Evolutionary conservation across 2,888 invertebrate genomes (phyloP), one percentile per base, ranked within the genome.

Genomic region (Pecten maximus): DNA sequence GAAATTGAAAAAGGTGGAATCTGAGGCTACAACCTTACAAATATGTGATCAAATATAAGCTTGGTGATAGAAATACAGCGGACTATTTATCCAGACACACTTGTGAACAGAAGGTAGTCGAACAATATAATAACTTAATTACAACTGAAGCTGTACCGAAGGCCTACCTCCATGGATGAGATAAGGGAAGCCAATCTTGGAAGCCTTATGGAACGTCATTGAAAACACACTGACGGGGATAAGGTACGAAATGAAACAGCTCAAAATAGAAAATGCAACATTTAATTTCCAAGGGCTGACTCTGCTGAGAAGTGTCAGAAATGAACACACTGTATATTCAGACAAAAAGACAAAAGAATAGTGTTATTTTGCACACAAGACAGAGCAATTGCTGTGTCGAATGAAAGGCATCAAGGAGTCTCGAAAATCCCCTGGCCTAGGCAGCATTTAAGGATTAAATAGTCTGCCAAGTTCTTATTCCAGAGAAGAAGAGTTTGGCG

Each of bases 401-500:
- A 95, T 89, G 92, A 93, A 88, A 92, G 94, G 39, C 94, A 95
- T 87, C 93, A 93, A 91, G 94, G 94, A 23, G 89, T 94, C 6
- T 89, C 87, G 10, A 86, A 90, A 40, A 94, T 89, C 74, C 48
- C 87, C 89, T 3, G 48, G 40, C 2, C 54, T 90, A 0, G 40
- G 88, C 40, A 16, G 40, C 40, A 10, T 44, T 91, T 23, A 40
- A 40, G 40, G 44, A 74, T 35, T 90, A 89, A 50, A 16, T 90
- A 23, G 19, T 90, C 2, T 91, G 89, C 87, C 91, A 91, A 40
- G 39, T 74, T 6, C n/a, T n/a, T n/a, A 91, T 88, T 15, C 15
- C 86, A 4, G 40, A 87, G 28, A n/a, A 35, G 28, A 86, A 35
- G 35, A 86, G 16, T 15, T 44, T 39, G 74, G 89, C 87, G 60